Evolutionary conservation across 2,888 invertebrate genomes (phyloP).

Genomic region (Melipona beecheii): DNA sequence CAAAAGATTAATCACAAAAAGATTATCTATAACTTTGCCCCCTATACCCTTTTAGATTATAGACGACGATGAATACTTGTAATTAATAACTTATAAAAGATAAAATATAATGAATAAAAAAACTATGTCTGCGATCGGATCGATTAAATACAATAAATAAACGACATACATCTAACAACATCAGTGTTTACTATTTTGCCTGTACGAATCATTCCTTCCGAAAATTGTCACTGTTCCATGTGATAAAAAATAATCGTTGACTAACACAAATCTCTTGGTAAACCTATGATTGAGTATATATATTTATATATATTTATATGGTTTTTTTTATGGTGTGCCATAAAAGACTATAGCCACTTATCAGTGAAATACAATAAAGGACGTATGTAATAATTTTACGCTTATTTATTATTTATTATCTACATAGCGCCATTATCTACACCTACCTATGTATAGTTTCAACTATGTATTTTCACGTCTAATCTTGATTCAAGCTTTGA

Average conservation of each 20-base stretch:
- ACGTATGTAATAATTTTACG: no score
- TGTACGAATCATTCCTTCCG: neutral
- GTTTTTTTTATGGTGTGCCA: neutral
- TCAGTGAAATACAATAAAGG: no score
- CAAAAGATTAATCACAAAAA: neutral
- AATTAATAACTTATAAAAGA: slow-evolving; percentile 78
- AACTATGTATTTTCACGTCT: no score
- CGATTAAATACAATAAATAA: slow-evolving; percentile 74
- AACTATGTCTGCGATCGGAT: slow-evolving; percentile 75
- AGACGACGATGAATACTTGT: slow-evolving; percentile 76
- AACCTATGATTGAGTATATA: no score
- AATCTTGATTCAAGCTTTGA: no score
- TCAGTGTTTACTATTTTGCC: neutral
- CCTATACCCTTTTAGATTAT: slow-evolving; percentile 75
- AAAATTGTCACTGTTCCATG: neutral
- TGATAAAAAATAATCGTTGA: no score
- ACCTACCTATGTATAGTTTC: no score
- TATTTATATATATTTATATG: neutral
- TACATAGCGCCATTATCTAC: no score
- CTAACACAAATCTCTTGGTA: neutral
- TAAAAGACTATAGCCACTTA: neutral
- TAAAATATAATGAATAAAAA: slow-evolving; percentile 74
- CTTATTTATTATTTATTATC: no score
- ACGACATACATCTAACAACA: slow-evolving; percentile 55
- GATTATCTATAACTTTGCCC: slow-evolving; percentile 76